Evolutionary conservation across 1,140 invertebrate genomes (phyloP).

Genomic region (Drosophila leontia): DNA sequence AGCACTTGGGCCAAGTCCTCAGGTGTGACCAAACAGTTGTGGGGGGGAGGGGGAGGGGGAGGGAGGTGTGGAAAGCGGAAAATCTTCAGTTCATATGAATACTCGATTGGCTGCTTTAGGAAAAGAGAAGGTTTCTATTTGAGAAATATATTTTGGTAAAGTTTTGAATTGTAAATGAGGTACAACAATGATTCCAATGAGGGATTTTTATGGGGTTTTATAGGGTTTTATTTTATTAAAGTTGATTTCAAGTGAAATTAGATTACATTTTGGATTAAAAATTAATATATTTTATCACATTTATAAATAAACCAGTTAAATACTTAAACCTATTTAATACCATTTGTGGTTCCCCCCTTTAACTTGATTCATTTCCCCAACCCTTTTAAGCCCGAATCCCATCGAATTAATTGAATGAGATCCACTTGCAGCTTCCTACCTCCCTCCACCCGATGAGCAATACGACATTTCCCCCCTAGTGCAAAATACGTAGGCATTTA

Average conservation of each 20-base stretch:
- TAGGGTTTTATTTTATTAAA: neutral
- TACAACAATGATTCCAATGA: neutral
- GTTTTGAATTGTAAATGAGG: conserved; percentile 10
- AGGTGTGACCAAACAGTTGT: conserved; percentile 56
- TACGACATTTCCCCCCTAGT: conserved; percentile 14
- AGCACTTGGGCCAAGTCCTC: conserved; percentile 42
- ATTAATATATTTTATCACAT: neutral
- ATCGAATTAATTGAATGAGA: conserved; percentile 73
- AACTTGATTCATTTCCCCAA: conserved; percentile 6
- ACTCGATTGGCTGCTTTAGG: conserved; percentile 24
- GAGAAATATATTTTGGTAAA: neutral
- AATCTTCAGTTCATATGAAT: conserved; percentile 66
- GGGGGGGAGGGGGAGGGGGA: neutral
- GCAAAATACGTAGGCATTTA: conserved; percentile 81
- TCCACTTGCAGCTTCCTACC: conserved; percentile 1
- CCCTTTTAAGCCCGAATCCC: conserved; percentile 39
- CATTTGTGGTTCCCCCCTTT: conserved; percentile 11
- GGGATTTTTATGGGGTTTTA: neutral
- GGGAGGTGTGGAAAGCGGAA: conserved; percentile 11
- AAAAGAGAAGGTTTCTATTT: neutral
- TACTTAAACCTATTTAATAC: neutral
- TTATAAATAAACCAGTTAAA: neutral
- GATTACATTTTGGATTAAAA: neutral
- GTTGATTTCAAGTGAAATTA: neutral
- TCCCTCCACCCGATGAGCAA: neutral